Evolutionary conservation across 37 sponge, comb jelly and placozoan species (phyloP).

Genomic region (Theonella swinhoei): DNA sequence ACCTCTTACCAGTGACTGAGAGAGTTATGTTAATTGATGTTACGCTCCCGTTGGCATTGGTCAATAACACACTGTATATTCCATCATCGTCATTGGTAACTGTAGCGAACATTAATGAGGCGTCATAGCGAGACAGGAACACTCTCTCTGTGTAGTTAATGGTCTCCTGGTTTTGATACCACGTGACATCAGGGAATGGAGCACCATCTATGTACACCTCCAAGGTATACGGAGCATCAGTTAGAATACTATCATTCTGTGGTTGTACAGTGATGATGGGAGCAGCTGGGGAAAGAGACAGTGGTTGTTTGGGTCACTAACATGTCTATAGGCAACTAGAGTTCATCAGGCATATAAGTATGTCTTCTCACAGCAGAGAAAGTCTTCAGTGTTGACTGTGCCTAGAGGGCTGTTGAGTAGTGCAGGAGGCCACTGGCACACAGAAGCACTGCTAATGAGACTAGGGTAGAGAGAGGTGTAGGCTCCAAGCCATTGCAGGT

Average conservation of each 20-base stretch:
- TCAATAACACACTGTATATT: conserved; percentile 43
- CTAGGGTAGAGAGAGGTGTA: neutral
- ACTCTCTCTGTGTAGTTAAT: conserved; percentile 36
- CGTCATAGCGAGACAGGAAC: conserved; percentile 6
- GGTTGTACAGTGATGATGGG: conserved; percentile 33
- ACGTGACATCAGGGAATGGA: conserved; percentile 63
- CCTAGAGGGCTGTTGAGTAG: neutral
- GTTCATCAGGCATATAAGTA: neutral
- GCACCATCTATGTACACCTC: conserved; percentile 32
- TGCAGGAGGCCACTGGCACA: conserved; percentile 37
- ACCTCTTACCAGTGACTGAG: neutral
- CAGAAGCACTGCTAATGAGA: neutral
- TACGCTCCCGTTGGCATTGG: conserved; percentile 48
- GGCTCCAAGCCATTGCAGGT: conserved; percentile 21
- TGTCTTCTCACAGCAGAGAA: conserved; percentile 35
- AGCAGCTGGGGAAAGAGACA: conserved; percentile 31
- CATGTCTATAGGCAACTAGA: neutral
- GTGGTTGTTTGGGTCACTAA: neutral
- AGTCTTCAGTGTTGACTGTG: neutral
- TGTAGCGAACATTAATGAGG: conserved; percentile 41
- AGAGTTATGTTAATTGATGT: neutral
- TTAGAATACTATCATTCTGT: conserved; percentile 43
- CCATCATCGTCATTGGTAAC: conserved; percentile 51
- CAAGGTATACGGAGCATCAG: conserved; percentile 28
- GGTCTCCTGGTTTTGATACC: conserved; percentile 41